Evolutionary conservation across 92 coral and sea anemone genomes (phyloP).

Genomic region (Pocillopora meandrina): DNA sequence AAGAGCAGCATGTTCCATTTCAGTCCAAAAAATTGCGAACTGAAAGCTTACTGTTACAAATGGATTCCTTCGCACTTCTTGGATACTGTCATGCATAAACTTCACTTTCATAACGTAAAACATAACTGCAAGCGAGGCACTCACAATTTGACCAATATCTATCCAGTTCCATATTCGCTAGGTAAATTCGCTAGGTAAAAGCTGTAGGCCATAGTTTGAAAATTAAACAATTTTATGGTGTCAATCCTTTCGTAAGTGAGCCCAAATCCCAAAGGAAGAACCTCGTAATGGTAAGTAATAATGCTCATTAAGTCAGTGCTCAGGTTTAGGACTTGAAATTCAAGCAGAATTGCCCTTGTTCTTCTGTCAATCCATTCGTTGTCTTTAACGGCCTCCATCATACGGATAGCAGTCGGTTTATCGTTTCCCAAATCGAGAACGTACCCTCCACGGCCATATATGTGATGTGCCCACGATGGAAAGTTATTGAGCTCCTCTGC

Average conservation of each 20-base stretch:
- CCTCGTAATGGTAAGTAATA: slow-evolving; percentile 26
- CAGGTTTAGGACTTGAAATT: slow-evolving; percentile 35
- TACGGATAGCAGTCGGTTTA: slow-evolving; percentile 39
- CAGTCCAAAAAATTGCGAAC: slow-evolving; percentile 50
- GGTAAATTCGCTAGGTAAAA: slow-evolving; percentile 31
- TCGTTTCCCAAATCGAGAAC: slow-evolving; percentile 36
- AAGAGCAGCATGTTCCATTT: slow-evolving; percentile 39
- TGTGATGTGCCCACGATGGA: slow-evolving; percentile 33
- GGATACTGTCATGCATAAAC: slow-evolving; percentile 36
- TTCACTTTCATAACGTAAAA: slow-evolving; percentile 38
- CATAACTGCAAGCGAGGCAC: slow-evolving; percentile 42
- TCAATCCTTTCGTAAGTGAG: slow-evolving; percentile 25
- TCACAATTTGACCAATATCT: slow-evolving; percentile 31
- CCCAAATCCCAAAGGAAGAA: slow-evolving; percentile 36
- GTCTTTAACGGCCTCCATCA: slow-evolving; percentile 45
- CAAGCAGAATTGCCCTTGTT: slow-evolving; percentile 34
- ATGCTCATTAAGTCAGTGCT: slow-evolving; percentile 40
- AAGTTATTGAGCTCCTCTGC: slow-evolving; percentile 32
- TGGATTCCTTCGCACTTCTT: slow-evolving; percentile 32
- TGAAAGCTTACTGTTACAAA: slow-evolving; percentile 52
- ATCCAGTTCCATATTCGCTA: slow-evolving; percentile 43
- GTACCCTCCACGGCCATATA: slow-evolving; percentile 39
- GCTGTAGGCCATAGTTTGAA: slow-evolving; percentile 30
- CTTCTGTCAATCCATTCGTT: slow-evolving; percentile 38
- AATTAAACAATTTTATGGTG: slow-evolving; percentile 22